Conservation (phyloP, 2,113 vertebrate genomes). For the Tragulus kanchil region DNA sequence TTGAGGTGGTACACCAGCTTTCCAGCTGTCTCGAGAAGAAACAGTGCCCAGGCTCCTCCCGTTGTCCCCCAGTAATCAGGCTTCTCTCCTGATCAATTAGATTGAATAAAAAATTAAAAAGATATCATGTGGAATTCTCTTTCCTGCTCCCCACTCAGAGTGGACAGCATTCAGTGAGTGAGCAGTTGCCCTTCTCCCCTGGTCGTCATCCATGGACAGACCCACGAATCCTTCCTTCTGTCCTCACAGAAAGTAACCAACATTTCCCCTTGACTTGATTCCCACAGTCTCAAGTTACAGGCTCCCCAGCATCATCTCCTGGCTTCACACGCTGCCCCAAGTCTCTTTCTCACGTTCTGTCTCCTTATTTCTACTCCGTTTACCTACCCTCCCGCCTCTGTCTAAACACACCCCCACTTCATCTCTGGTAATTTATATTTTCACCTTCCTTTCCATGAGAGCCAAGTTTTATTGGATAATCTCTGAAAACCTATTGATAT, state of each 20-base stretch:
- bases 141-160: not conserved
- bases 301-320: not conserved
- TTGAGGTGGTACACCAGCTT: accelerated
- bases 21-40: not conserved
- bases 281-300: constrained; percentile 53
- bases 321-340: not conserved
- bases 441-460: not conserved
- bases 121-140: not conserved
- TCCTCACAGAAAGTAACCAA: not conserved
- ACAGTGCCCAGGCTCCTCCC: not conserved
- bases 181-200: not conserved
- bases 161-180: not conserved
- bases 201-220: not conserved
- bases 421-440: not conserved
- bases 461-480: not conserved
- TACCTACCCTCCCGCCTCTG: not conserved
- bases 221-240: not conserved
- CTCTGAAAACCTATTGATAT: not conserved
- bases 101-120: not conserved
- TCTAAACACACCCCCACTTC: not conserved
- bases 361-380: not conserved
- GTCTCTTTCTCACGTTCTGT: not conserved
- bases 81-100: not conserved
- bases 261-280: constrained; percentile 28
- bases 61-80: not conserved